Evolutionary conservation across 1,140 invertebrate species (phyloP).

Genomic region (Drosophila bifasciata): DNA sequence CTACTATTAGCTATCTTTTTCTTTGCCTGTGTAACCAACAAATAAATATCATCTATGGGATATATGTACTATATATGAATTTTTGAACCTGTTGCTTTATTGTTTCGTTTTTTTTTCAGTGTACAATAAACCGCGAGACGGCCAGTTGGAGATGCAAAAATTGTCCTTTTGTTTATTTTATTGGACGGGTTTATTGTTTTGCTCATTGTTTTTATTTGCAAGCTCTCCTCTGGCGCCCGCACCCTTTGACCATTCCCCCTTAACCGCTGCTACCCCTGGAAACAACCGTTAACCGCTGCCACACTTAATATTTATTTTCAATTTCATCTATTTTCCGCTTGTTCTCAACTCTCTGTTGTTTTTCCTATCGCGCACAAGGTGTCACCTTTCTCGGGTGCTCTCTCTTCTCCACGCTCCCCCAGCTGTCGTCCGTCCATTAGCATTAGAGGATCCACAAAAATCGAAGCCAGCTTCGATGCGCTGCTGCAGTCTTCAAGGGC

Average conservation of each 20-base stretch:
- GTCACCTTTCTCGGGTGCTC: conserved; percentile 23
- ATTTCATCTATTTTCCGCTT: conserved; percentile 44
- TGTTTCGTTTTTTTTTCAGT: too few species aligned
- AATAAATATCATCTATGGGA: too few species aligned
- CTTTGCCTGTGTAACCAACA: too few species aligned
- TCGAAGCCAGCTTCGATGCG: conserved; percentile 2
- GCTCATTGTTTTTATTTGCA: conserved; percentile 11
- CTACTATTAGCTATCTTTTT: too few species aligned
- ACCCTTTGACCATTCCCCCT: not conserved
- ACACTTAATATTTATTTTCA: conserved; percentile 53
- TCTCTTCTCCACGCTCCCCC: conserved; percentile 13
- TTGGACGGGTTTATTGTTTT: conserved; percentile 46
- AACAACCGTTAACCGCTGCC: too few species aligned
- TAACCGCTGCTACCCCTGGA: too few species aligned
- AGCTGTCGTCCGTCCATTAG: conserved; percentile 29
- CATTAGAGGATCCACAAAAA: conserved; percentile 18
- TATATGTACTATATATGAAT: too few species aligned
- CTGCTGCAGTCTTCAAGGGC: conserved; percentile 9
- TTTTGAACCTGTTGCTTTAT: too few species aligned
- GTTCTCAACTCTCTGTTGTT: conserved; percentile 15
- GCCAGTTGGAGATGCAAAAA: conserved; percentile 38
- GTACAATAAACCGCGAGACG: too few species aligned
- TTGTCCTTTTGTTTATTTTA: conserved; percentile 52
- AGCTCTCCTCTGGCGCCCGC: not conserved
- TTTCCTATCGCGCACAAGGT: conserved; percentile 37